Base-by-base conservation (phyloP, 1,140 invertebrate genomes). In the Bicyclus anynana region DNA sequence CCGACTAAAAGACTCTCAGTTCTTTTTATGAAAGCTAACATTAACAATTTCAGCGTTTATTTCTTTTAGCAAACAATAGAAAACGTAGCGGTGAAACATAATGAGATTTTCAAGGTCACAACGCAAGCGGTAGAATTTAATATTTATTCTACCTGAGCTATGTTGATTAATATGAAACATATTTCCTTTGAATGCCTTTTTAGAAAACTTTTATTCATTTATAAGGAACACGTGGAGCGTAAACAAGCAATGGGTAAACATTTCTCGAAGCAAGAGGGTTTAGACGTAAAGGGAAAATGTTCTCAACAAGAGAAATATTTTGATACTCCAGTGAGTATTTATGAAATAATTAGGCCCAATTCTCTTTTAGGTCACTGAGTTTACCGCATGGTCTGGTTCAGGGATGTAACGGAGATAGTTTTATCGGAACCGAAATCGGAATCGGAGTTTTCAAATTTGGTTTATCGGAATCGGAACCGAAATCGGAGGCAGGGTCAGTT, bases 51-150 rank as follows among this genome's bases (percentile, higher is more conserved):
- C 37, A 48, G 17, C 12, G 16, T 38, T 59, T 47, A 18, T 40
- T 50, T 53, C 17, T 53, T 49, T 44, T 2, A 27, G 20, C 46
- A 23, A 54, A 54, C 52, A 50, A 60, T 50, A 33, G 29, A 53
- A 48, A 52, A 26, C 29, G 47, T 53, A 53, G 20, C 52, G 26
- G 9, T 12, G 20, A 37, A 21, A 48, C 27, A 37, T 59, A 59
- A 59, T 59, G 20, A 53, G 18, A 42, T 53, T 54, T 48, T 50
- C 51, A 60, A 60, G 52, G 58, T 14, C 21, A 44, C 7, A 46
- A 52, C 20, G 37, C 2, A 26, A 53, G 14, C n/a, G 37, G 13
- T 18, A 21, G 23, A 44, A 44, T 48, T 53, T 53, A 44, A 21
- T 40, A 42, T 14, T 38, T 17, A 27, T 37, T 44, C 17, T 37